phyloP scores from a whole-genome alignment of 1,140 invertebrate genomes.

The Drosophila tristis region DNA sequence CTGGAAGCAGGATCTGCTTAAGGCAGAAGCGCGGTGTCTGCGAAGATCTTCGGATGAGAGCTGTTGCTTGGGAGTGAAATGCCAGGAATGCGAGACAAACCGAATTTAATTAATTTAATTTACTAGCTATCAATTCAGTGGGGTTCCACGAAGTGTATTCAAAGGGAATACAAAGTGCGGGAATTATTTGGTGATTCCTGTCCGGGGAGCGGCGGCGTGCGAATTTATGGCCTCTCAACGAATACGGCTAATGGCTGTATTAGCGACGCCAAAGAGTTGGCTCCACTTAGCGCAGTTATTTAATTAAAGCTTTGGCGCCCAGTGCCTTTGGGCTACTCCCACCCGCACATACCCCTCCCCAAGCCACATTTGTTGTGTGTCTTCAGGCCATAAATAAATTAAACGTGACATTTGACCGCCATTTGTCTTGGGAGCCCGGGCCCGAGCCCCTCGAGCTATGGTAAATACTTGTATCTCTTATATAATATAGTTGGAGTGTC shows the following conservation, averaged over 20 bases:
- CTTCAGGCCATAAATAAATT: slow-evolving; percentile 71
- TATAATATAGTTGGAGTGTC: slow-evolving; percentile 63
- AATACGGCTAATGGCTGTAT: slow-evolving; percentile 76
- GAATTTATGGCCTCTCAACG: slow-evolving; percentile 71
- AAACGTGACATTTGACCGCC: slow-evolving; percentile 81
- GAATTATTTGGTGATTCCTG: slow-evolving; percentile 38
- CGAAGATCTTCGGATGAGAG: too few species aligned
- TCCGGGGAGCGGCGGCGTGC: neutral
- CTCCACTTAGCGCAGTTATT: slow-evolving; percentile 75
- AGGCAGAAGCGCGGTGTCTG: too few species aligned
- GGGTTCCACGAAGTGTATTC: slow-evolving; percentile 18
- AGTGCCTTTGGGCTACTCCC: neutral
- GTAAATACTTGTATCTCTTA: slow-evolving; percentile 69
- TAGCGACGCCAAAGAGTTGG: slow-evolving; percentile 73
- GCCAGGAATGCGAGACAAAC: neutral
- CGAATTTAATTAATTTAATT: slow-evolving; percentile 32
- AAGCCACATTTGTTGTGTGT: slow-evolving; percentile 11
- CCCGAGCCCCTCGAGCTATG: slow-evolving; percentile 22
- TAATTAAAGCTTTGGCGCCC: slow-evolving; percentile 60
- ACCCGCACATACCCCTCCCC: neutral
- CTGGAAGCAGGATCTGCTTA: too few species aligned
- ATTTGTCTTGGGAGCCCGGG: slow-evolving; percentile 63
- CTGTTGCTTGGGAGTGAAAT: neutral
- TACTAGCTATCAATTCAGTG: slow-evolving; percentile 22
- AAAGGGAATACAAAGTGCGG: slow-evolving; percentile 9